Evolutionary conservation across 2,113 vertebrate genomes (phyloP), one percentile per base, ranked within the genome.

Genomic region (Furnarius figulus): DNA sequence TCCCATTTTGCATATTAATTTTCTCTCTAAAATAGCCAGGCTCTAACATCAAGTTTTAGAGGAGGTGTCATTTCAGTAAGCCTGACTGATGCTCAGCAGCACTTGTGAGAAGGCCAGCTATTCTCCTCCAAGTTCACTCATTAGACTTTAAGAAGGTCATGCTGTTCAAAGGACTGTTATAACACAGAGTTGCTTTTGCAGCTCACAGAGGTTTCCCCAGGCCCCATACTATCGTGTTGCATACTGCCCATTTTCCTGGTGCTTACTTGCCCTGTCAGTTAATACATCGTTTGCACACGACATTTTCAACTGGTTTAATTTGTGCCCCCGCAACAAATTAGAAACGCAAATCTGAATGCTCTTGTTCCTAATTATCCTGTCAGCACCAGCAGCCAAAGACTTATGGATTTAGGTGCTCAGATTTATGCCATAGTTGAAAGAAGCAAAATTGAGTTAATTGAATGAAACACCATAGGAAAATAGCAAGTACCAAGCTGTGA

Each of bases 111-210:
- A 81, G 19, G 67, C 58, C 90, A 94, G 74, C 77, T 33, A 8
- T 85, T 97, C 94, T 93, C 56, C 72, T 16, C 93, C 87, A 85
- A 83, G 75, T 77, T 89, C 84, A 89, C 94, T 97, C 96, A 90
- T 85, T 93, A 96, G 85, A 79, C 87, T 94, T 95, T 19, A 47
- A 92, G 95, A 97, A 96, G 88, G 77, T 79, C 53, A 33, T 28
- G 65, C 76, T 92, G 70, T 75, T 96, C 97, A 97, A 95, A 97
- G 94, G 88, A 91, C 95, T 97, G 63, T 86, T 95, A 21, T 72
- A 85, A 67, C 76, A 70, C 67, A 89, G 92, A 95, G 86, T 87
- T 91, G 79, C 92, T 97, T 53, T 85, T 61, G 55, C 94, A 94
- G 90, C 68, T 95, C 94, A 94, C 71, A 91, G 88, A 78, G 49